Evolutionary conservation across 2,797 vertebrate genomes (phyloP), one percentile per base, ranked within the genome.

Genomic region (Tokudaia tokunoshimensis): DNA sequence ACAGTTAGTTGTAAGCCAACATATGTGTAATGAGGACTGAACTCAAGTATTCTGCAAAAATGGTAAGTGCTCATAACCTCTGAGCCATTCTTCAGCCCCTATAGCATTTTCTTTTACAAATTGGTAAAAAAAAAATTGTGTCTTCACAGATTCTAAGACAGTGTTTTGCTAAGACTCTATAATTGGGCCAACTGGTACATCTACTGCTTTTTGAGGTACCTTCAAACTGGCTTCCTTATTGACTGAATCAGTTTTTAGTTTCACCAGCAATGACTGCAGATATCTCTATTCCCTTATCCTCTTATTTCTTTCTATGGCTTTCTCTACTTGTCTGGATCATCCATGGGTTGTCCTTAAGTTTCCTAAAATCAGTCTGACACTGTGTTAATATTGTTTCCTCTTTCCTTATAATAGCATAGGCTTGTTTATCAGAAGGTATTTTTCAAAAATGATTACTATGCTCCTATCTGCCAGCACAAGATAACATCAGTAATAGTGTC

Each of bases 381-480:
- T 84, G 8, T 2, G 87, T 89, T 47, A 70, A 67, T 83, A 15
- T 59, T 5, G 41, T 65, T 67, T 92, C 3, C 80, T 37, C 10
- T 89, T 95, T 92, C 3, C 55, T 89, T 89, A 76, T 19, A 29
- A 59, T 6, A 83, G n/a, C 47, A 65, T 41, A 74, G n/a, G 7
- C 19, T 91, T 31, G 4, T 70, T 47, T 92, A 57, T 91, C 34
- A 83, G 4, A 93, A 81, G 94, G 59, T 83, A n/a, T 74, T 41
- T 92, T 94, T 82, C 52, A 41, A 74, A 52, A 89, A 78, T 74
- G 6, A 90, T 92, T 95, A 92, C 65, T 67, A 67, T 0, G 29
- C 29, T 67, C 13, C 65, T 67, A 31, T 67, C 13, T 67, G 12
- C 29, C 12, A 67, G 29, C 65, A 65, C 29, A 65, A 13, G 1